Base-by-base conservation (phyloP, 2,888 invertebrate species). In the Creontiades dilutus region DNA sequence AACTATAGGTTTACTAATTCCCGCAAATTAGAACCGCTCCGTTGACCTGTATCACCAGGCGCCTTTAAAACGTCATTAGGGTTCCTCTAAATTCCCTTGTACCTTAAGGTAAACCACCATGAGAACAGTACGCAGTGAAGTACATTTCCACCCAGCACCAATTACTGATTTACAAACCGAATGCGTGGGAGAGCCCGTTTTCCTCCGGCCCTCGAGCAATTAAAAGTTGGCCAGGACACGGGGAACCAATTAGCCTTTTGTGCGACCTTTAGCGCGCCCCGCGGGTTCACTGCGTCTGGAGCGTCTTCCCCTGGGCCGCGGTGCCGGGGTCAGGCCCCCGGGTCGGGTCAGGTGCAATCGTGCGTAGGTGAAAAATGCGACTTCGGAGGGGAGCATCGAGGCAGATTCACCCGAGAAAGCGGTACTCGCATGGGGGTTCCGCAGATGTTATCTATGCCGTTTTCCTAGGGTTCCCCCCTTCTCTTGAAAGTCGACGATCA, bases 311-410 rank as follows among this genome's bases (percentile, higher is more conserved):
- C 9, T 16, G 46, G n/a, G 37, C 37, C 28, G 76, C 14, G 28
- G 23, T 37, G 57, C 68, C 23, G 68, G 68, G 47, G 78, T 37
- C 78, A 80, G 82, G 82, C 47, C 14, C 19, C n/a, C 12, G 48
- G 75, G 37, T 86, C 86, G 86, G 86, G 86, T 86, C 86, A 86
- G 75, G 86, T 86, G 86, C 86, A 86, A 75, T 86, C 86, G 86
- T 86, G 86, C 86, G 86, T 86, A 86, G 86, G 86, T 75, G 86
- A 86, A 86, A 86, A 86, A 86, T 86, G 75, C 85, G 85, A 78
- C 78, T 78, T 78, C 7, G 23, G 23, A 68, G 68, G 68, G 68
- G 27, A 68, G 68, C 23, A 27, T n/a, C 1, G 27, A 76, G 14
- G 27, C 14, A 9, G 27, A 7, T 76, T 14, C 28, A 37, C 23